A percentile compares a stretch with the other conserved stretches of the same genome.
Conservation (phyloP, 1,140 invertebrate genomes). For the Calycopis cecrops region DNA sequence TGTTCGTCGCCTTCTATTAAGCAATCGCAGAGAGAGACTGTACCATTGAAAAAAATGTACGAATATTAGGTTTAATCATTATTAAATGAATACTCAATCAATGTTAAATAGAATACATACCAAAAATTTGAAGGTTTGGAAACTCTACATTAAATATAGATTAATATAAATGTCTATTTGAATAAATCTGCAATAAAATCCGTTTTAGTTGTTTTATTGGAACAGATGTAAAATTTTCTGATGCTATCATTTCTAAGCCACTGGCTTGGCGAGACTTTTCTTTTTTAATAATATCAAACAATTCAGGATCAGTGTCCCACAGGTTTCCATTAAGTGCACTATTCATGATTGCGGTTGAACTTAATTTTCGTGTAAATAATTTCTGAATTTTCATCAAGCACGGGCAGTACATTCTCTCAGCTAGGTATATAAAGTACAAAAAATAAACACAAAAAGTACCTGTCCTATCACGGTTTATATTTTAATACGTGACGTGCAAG, state of each 20-base stretch:
- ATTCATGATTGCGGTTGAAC: slow-evolving; percentile 46
- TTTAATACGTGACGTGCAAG: too few relatives aligned
- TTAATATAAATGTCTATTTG: slow-evolving; percentile 72
- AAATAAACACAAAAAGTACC: too few relatives aligned
- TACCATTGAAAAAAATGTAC: slow-evolving; percentile 64
- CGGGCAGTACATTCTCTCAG: too few relatives aligned
- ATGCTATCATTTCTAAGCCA: slow-evolving; percentile 97
- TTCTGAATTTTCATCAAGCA: slow-evolving; percentile 17
- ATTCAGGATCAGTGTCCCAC: slow-evolving; percentile 89
- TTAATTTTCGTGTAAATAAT: slow-evolving; percentile 27
- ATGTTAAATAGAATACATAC: slow-evolving; percentile 56
- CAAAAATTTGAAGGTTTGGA: slow-evolving; percentile 70
- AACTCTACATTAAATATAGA: slow-evolving; percentile 67
- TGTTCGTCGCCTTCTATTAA: too few relatives aligned
- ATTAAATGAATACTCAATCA: slow-evolving; percentile 61
- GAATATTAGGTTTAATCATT: slow-evolving; percentile 59
- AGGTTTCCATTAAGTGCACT: slow-evolving; percentile 76
- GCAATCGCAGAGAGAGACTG: too few relatives aligned
- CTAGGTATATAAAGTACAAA: too few relatives aligned
- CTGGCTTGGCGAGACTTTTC: slow-evolving; percentile 91
- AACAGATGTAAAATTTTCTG: slow-evolving; percentile 97
- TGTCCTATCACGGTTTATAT: too few relatives aligned
- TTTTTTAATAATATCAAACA: slow-evolving; percentile 87
- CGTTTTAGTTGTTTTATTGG: too few relatives aligned
- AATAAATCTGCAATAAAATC: slow-evolving; percentile 72